Evolutionary conservation across 37 sponge, comb jelly and placozoan genomes (phyloP).

Genomic region (Chondrosia reniformis): DNA sequence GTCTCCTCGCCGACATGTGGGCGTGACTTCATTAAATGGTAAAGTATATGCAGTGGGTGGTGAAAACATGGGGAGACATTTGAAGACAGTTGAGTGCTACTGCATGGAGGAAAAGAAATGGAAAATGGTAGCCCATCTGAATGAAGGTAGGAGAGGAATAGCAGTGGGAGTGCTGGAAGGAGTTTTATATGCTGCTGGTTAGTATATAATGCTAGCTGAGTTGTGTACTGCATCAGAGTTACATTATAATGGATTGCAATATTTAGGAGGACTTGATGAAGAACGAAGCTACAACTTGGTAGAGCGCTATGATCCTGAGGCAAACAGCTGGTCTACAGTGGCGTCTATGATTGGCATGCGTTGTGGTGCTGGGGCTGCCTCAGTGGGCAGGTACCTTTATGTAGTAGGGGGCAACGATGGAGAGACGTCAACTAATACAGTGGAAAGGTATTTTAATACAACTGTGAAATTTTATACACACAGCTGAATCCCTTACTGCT

Average conservation of each 20-base stretch:
- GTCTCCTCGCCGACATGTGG: constrained; percentile 85
- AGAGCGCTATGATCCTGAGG: constrained; percentile 82
- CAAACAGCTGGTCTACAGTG: constrained; percentile 79
- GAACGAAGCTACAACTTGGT: constrained; percentile 78
- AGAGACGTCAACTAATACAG: constrained; percentile 65
- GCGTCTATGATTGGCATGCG: constrained; percentile 64
- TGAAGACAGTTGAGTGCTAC: constrained; percentile 88
- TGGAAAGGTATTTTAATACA: too few species aligned
- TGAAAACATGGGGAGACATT: constrained; percentile 78
- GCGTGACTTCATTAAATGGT: constrained; percentile 72
- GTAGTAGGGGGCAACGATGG: constrained; percentile 91
- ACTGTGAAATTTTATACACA: background rate
- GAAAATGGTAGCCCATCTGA: constrained; percentile 76
- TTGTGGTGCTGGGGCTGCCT: constrained; percentile 85
- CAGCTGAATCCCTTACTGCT: background rate
- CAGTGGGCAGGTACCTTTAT: constrained; percentile 75
- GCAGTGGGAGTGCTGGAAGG: constrained; percentile 85
- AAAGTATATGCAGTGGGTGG: constrained; percentile 92
- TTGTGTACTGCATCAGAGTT: background rate
- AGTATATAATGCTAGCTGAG: background rate
- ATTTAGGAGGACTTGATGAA: constrained; percentile 86
- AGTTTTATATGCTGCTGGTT: constrained; percentile 79
- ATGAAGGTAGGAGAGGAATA: constrained; percentile 74
- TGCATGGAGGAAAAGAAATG: constrained; percentile 55
- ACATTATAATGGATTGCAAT: background rate